These are phyloP conservation scores for Athrips mouffetella DNA, from an alignment of 2,888 invertebrate genomes.

Conservation along the genomic window DNA sequence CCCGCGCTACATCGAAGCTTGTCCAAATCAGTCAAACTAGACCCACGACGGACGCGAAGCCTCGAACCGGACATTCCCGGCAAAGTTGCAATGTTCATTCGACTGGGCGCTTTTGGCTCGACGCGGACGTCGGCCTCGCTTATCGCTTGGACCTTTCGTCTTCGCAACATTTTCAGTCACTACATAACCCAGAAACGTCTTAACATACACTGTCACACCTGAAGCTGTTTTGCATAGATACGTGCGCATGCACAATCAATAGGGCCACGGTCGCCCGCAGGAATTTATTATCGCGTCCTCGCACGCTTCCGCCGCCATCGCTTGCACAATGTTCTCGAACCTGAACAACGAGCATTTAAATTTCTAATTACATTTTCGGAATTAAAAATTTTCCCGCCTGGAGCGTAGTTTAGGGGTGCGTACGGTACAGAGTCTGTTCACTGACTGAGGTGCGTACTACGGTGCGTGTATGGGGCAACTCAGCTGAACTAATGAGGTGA, in stretches of 20 bases:
- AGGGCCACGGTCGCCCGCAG: slow-evolving; percentile 76
- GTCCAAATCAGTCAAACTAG: slow-evolving; percentile 85
- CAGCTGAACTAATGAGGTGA: slow-evolving; percentile 71
- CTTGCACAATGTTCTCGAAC: slow-evolving; percentile 52
- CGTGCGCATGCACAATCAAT: slow-evolving; percentile 59
- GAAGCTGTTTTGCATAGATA: slow-evolving; percentile 66
- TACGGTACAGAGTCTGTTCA: slow-evolving; percentile 58
- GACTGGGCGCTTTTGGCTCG: slow-evolving; percentile 77
- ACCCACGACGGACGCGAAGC: slow-evolving; percentile 82
- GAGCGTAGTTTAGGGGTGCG: slow-evolving; percentile 43
- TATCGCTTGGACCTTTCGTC: slow-evolving; percentile 61
- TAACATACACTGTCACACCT: slow-evolving; percentile 53
- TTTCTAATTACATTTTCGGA: slow-evolving; percentile 29
- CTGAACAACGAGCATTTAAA: slow-evolving; percentile 36
- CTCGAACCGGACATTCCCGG: slow-evolving; percentile 53
- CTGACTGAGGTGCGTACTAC: slow-evolving; percentile 63
- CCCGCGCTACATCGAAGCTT: slow-evolving; percentile 75
- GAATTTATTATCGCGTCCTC: slow-evolving; percentile 66
- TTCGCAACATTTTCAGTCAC: slow-evolving; percentile 52
- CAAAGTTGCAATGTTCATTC: slow-evolving; percentile 45
- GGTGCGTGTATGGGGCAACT: slow-evolving; percentile 58
- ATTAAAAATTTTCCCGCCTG: slow-evolving; percentile 25
- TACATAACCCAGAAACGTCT: slow-evolving; percentile 43
- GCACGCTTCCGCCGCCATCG: slow-evolving; percentile 61
- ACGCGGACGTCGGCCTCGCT: slow-evolving; percentile 70